Evolutionary conservation across 2,888 invertebrate species (phyloP), one percentile per base, ranked within the genome.

Genomic region (Lathronympha strigana): DNA sequence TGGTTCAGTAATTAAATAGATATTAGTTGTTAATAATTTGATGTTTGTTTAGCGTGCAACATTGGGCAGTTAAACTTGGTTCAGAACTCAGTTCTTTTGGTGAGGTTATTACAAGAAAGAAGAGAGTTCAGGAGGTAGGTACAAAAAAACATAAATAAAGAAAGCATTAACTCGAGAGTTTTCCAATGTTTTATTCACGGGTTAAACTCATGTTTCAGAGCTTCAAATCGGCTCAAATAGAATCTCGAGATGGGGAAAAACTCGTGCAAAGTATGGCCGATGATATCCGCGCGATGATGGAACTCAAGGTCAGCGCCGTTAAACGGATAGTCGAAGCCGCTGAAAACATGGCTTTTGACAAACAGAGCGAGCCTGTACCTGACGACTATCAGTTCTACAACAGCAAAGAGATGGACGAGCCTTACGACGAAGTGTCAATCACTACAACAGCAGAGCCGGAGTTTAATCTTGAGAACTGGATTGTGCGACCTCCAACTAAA

Each of bases 251-350:
- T 82, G 97, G 98, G 4, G 93, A 94, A 73, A 94, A 94, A 76
- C 90, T 98, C 79, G 95, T 97, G 31, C 95, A 95, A 75, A 96
- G 96, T 70, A 97, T 98, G 92, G 95, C 96, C 9, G 95, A 95
- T 71, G 96, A 97, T 75, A 96, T 98, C 67, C 95, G 96, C 77
- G 95, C 94, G 61, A 97, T 98, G 96, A 96, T 97, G 95, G 96
- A 96, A 71, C 94, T 96, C 45, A 97, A 97, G 92, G 96, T 97
- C 69, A 95, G 96, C 73, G 97, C 98, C 9, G 96, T 98, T 31
- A 94, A 95, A 91, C 93, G 97, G 76, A 97, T 98, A 76, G 97
- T 97, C 90, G 97, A 97, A 82, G 95, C 96, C 6, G 97, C 97
- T 0, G 97, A 98, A 82, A 95, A 96, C 72, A 95, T 95, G 80